These are phyloP conservation scores for Orius insidiosus DNA, from an alignment of 1,140 invertebrate species.

Conservation along the genomic window DNA sequence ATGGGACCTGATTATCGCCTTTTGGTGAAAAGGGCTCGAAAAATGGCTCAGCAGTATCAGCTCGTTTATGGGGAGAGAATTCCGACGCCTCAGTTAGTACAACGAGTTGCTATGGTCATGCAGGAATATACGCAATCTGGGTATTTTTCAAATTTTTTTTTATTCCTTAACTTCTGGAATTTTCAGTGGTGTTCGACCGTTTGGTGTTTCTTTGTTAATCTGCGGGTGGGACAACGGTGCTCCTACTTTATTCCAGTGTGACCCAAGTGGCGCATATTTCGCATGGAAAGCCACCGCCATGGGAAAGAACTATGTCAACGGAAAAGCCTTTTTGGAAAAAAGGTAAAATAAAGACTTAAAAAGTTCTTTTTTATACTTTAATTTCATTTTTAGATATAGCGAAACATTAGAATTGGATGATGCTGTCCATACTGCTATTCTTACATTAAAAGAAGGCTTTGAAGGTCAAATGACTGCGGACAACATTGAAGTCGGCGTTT, in stretches of 20 bases:
- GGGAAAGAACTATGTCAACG: constrained; percentile 97
- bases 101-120: constrained; percentile 93
- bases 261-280: constrained; percentile 98
- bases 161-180: too few species aligned
- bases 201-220: constrained; percentile 93
- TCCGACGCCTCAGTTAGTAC: constrained; percentile 89
- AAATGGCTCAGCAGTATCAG: constrained; percentile 92
- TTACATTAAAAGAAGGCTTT: constrained; percentile 96
- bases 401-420: constrained; percentile 94
- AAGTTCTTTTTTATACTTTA: too few species aligned
- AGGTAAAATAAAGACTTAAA: too few species aligned
- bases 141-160: too few species aligned
- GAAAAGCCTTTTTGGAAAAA: constrained; percentile 97
- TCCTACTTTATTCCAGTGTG: constrained; percentile 93
- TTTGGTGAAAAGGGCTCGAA: constrained; percentile 83
- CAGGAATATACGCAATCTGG: constrained; percentile 99
- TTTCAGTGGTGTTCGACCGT: constrained; percentile 88
- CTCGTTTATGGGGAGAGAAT: constrained; percentile 87
- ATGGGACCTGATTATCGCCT: constrained; percentile 85
- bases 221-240: constrained; percentile 82
- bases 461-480: constrained; percentile 99
- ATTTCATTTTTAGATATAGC: too few species aligned
- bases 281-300: constrained; percentile 99
- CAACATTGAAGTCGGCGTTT: constrained; percentile 98
- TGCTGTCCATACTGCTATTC: constrained; percentile 95